A percentile compares a stretch with the other conserved stretches of the same genome.
Evolutionary conservation across 2,797 vertebrate genomes (phyloP).

Genomic region (Pangasius djambal): DNA sequence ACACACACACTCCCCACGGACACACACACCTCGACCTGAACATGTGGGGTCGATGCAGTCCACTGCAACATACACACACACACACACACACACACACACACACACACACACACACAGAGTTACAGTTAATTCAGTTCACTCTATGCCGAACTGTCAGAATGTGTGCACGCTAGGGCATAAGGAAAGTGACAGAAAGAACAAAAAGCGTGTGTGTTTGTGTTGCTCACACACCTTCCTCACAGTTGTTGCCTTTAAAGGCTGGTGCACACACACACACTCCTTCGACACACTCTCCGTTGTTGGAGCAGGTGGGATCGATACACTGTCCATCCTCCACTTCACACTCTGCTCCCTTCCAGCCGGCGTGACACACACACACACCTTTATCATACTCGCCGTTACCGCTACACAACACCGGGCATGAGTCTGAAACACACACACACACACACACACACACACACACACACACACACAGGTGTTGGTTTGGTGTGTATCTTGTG

Average conservation of each 20-base stretch:
- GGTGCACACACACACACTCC: constrained; percentile 83
- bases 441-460: constrained; percentile 32
- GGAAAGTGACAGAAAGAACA: neutral
- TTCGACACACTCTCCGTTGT: constrained; percentile 83
- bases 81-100: constrained; percentile 39
- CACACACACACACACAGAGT: constrained; percentile 17
- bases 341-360: constrained; percentile 87
- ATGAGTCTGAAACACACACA: constrained; percentile 76
- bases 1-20: constrained; percentile 84
- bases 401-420: constrained; percentile 84
- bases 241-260: constrained; percentile 86
- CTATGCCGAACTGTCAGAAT: neutral
- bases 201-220: neutral
- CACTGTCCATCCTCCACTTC: constrained; percentile 87
- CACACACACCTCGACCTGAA: constrained; percentile 82
- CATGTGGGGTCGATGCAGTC: constrained; percentile 85
- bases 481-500: neutral
- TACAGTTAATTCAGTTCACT: neutral
- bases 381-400: constrained; percentile 87
- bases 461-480: constrained; percentile 31
- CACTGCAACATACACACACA: constrained; percentile 64
- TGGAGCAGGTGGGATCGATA: constrained; percentile 85
- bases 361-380: constrained; percentile 81
- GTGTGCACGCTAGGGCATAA: neutral
- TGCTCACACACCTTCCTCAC: constrained; percentile 80